Conservation (phyloP, 1,140 invertebrate genomes). For the Plodia interpunctella region DNA sequence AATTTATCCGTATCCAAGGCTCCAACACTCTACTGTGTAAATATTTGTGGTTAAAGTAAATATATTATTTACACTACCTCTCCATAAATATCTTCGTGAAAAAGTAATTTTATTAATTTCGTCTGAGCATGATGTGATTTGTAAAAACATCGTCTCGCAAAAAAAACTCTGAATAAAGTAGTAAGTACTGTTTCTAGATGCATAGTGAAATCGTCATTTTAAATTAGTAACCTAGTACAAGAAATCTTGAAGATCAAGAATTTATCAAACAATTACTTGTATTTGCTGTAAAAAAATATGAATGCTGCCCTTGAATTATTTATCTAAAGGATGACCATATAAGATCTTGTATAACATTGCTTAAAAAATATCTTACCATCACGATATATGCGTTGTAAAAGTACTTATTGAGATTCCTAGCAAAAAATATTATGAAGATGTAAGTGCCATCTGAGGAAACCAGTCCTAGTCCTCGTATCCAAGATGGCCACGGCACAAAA, state of each 20-base stretch:
- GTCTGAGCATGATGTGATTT: not conserved
- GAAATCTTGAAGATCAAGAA: too few relatives aligned
- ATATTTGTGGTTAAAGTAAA: constrained; percentile 45
- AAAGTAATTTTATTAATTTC: not conserved
- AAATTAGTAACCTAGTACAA: too few relatives aligned
- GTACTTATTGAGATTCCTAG: constrained; percentile 1
- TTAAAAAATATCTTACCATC: too few relatives aligned
- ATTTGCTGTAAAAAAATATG: too few relatives aligned
- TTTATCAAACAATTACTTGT: too few relatives aligned
- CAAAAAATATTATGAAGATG: constrained; percentile 7
- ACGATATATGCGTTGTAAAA: not conserved
- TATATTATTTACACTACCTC: constrained; percentile 35
- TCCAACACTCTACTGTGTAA: constrained; percentile 39
- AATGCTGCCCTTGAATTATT: too few relatives aligned
- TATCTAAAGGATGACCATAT: too few relatives aligned
- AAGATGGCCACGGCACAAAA: constrained; percentile 1
- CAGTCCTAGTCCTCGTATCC: not conserved
- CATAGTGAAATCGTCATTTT: too few relatives aligned
- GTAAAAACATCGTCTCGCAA: too few relatives aligned
- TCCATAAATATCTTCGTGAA: constrained; percentile 17
- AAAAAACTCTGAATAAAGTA: too few relatives aligned
- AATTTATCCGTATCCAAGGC: constrained; percentile 32
- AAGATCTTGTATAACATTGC: too few relatives aligned
- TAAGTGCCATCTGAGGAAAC: not conserved
- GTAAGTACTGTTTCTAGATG: too few relatives aligned